Conservation (phyloP, 1,140 invertebrate species). For the Drosophila nikananu region DNA sequence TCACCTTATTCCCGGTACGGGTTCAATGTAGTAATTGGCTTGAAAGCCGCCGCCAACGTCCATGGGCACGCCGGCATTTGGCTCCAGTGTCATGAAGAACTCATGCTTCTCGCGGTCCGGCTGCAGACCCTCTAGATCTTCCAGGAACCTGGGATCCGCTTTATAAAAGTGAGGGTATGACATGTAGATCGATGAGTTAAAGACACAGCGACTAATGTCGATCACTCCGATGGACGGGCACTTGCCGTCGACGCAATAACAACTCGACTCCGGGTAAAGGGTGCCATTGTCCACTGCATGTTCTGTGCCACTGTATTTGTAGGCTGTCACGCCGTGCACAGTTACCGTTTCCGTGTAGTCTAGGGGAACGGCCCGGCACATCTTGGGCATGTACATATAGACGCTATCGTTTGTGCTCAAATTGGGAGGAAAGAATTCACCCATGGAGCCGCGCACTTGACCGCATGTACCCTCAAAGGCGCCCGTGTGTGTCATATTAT, state of each 20-base stretch:
- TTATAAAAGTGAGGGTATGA: conserved; percentile 95
- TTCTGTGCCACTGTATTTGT: conserved; percentile 87
- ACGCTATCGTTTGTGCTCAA: conserved; percentile 87
- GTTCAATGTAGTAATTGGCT: conserved; percentile 90
- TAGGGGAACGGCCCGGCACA: conserved; percentile 89
- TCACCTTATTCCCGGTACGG: conserved; percentile 88
- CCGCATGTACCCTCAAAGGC: conserved; percentile 88
- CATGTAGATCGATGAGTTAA: conserved; percentile 91
- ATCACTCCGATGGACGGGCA: conserved; percentile 89
- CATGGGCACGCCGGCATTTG: conserved; percentile 90
- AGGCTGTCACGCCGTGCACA: conserved; percentile 87
- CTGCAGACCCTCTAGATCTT: conserved; percentile 89
- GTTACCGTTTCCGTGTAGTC: conserved; percentile 87
- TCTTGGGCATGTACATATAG: conserved; percentile 89
- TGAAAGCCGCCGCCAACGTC: conserved; percentile 91
- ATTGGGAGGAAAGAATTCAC: conserved; percentile 91
- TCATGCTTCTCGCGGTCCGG: conserved; percentile 90
- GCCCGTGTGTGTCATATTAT: conserved; percentile 87
- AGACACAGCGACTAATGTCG: conserved; percentile 89
- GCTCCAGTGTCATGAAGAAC: conserved; percentile 91
- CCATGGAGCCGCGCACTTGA: conserved; percentile 89
- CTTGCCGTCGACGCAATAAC: conserved; percentile 89
- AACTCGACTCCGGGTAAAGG: conserved; percentile 87
- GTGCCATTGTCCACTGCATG: conserved; percentile 89
- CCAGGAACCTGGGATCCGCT: conserved; percentile 89